These are phyloP conservation scores for Paratrypauchen microcephalus DNA, from an alignment of 2,797 vertebrate genomes.

Conservation along the genomic window DNA sequence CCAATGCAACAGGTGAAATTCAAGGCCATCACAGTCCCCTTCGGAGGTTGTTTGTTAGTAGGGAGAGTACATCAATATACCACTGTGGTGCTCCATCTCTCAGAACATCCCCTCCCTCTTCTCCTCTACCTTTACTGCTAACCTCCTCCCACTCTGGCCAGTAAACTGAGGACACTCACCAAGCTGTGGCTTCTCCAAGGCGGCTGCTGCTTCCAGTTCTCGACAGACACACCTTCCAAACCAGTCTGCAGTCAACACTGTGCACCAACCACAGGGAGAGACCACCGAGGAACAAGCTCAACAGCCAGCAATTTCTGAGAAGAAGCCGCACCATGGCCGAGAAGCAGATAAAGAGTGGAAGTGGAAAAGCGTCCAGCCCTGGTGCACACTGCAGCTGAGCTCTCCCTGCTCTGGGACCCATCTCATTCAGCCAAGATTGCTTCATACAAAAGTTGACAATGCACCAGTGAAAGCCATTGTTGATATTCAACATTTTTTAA, in stretches of 20 bases:
- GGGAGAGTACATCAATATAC: conserved; percentile 6
- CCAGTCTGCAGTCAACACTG: conserved; percentile 61
- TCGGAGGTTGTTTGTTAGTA: conserved; percentile 1
- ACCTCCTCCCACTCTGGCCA: conserved; percentile 72
- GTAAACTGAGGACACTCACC: conserved; percentile 79
- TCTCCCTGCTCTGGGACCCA: conserved; percentile 90
- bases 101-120: conserved; percentile 50
- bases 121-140: conserved; percentile 47
- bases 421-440: conserved; percentile 99
- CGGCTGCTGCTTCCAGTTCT: conserved; percentile 53
- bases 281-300: conserved; percentile 27
- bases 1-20: conserved; percentile 42
- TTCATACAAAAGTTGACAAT: conserved; percentile 99
- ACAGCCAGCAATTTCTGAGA: conserved; percentile 30
- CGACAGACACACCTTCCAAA: conserved; percentile 61
- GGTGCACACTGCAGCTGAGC: conserved; percentile 81
- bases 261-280: conserved; percentile 26
- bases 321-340: conserved; percentile 27
- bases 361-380: conserved; percentile 57
- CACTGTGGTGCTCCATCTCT: conserved; percentile 39
- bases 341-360: conserved; percentile 52
- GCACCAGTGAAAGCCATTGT: conserved; percentile 95
- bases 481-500: conserved; percentile 99
- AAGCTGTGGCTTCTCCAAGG: conserved; percentile 58
- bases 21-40: neutral